A percentile compares a stretch with the other conserved stretches of the same genome.
Conservation (phyloP, 1,140 invertebrate species). For the Armadillidium nasatum region DNA sequence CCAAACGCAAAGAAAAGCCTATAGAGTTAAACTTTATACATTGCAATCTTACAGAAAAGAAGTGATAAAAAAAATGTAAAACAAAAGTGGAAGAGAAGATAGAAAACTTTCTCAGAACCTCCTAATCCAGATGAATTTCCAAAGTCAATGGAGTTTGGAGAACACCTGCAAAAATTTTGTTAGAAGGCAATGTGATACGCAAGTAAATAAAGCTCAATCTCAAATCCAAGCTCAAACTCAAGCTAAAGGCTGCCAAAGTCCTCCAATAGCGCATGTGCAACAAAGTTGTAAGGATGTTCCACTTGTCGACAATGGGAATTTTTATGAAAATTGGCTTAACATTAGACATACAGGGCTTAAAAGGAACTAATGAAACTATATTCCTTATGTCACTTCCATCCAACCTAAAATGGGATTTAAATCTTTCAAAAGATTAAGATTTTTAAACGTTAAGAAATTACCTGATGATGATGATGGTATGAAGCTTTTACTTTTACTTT, state of each 20-base stretch:
- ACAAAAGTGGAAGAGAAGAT: background rate
- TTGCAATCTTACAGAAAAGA: too few species aligned
- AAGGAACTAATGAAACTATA: background rate
- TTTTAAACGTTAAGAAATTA: background rate
- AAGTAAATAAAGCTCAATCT: too few species aligned
- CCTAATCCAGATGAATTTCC: background rate
- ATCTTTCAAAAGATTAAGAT: background rate
- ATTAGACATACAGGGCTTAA: background rate
- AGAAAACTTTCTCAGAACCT: background rate
- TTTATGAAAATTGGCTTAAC: background rate
- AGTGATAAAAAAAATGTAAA: too few species aligned
- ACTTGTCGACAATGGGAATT: background rate
- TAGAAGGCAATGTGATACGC: too few species aligned
- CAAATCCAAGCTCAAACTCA: too few species aligned
- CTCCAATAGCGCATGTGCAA: background rate
- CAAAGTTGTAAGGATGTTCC: background rate
- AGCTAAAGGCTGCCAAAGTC: too few species aligned
- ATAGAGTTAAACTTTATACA: too few species aligned
- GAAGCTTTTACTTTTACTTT: slow-evolving; percentile 13
- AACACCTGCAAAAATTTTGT: background rate
- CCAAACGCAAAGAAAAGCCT: too few species aligned
- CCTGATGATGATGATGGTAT: slow-evolving; percentile 8
- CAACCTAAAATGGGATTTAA: background rate
- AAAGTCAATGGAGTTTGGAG: background rate
- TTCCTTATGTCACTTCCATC: background rate